Evolutionary conservation across 2,113 vertebrate species (phyloP).

Genomic region (Siniperca knerii): DNA sequence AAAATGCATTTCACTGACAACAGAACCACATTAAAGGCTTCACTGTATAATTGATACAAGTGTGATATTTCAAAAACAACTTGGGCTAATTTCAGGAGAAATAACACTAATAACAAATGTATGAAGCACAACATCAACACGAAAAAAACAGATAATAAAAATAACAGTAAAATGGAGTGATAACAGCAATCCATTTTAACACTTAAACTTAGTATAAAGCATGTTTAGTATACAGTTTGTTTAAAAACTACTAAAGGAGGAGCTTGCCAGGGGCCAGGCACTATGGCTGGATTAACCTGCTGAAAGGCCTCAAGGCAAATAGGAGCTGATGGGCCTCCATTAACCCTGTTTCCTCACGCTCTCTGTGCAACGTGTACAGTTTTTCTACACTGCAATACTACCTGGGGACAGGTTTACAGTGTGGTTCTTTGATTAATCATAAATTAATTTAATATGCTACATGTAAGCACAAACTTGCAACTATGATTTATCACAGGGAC

Average conservation of each 20-base stretch:
- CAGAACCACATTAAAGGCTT: conserved; percentile 5
- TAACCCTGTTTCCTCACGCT: neutral
- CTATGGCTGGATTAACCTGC: neutral
- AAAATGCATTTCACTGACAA: conserved; percentile 4
- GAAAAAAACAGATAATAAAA: neutral
- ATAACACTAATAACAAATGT: neutral
- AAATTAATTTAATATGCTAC: neutral
- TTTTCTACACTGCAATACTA: neutral
- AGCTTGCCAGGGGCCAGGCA: neutral
- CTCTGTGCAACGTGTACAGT: neutral
- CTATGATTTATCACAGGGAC: neutral
- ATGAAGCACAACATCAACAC: neutral
- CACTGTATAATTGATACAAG: conserved; percentile 13
- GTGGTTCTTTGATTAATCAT: neutral
- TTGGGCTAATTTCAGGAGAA: neutral
- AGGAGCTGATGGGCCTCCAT: neutral
- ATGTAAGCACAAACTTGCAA: neutral
- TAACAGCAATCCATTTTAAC: no score
- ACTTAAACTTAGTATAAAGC: neutral
- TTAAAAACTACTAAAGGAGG: neutral
- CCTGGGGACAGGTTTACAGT: neutral
- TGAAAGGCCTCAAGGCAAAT: conserved; percentile 7
- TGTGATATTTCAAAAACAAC: conserved; percentile 4
- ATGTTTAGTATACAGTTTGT: no score
- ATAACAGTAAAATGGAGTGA: neutral